Conservation (phyloP, 2,797 vertebrate genomes). For the Brachyrhaphis roseni region DNA sequence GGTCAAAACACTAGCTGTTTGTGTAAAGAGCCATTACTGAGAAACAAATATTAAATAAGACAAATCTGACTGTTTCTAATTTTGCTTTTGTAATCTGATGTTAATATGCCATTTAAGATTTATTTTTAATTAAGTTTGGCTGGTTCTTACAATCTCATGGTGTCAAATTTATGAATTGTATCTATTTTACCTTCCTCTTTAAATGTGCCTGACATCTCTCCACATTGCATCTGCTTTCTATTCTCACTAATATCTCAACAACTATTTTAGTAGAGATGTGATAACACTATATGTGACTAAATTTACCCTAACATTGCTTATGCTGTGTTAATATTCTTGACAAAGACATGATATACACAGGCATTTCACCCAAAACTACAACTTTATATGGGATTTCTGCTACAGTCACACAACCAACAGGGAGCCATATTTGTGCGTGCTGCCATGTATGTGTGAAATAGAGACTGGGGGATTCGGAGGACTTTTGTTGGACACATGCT, state of each 20-base stretch:
- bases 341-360: background rate
- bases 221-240: background rate
- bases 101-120: background rate
- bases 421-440: conserved; percentile 8
- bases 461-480: conserved; percentile 38
- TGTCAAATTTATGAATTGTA: background rate
- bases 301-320: background rate
- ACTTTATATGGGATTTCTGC: conserved; percentile 4
- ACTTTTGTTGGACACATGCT: conserved; percentile 67
- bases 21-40: conserved; percentile 2
- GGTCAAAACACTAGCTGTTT: conserved; percentile 29
- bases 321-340: background rate
- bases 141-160: background rate
- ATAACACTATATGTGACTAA: background rate
- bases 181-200: background rate
- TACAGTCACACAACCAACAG: conserved; percentile 7
- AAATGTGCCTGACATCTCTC: background rate
- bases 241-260: conserved; percentile 8
- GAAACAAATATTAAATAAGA: background rate
- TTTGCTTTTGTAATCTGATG: background rate
- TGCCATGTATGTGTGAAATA: conserved; percentile 26
- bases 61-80: background rate
- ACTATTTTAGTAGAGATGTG: conserved; percentile 5
- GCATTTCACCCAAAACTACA: background rate
- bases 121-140: background rate